Evolutionary conservation across 2,113 vertebrate genomes (phyloP).

Genomic region (Menura novaehollandiae): DNA sequence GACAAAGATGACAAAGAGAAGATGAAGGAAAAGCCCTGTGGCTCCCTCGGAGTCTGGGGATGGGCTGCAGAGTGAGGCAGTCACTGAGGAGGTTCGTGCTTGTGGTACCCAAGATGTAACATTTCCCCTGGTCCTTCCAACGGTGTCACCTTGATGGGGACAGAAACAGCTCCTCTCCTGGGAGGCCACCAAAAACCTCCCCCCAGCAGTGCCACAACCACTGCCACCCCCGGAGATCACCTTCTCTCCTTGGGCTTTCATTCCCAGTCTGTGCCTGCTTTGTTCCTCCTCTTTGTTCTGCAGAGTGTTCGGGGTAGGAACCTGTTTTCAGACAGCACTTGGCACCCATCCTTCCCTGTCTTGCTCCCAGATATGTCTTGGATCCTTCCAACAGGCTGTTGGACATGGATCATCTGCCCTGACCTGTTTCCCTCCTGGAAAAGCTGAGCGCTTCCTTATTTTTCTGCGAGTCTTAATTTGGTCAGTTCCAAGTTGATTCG

Average conservation of each 20-base stretch:
- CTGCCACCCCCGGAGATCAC: background rate
- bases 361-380: background rate
- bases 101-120: too few species aligned
- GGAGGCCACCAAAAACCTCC: background rate
- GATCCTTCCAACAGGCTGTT: background rate
- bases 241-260: background rate
- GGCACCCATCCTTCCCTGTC: background rate
- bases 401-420: background rate
- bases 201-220: too few species aligned
- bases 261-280: background rate
- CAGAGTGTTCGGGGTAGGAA: background rate
- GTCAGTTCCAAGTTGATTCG: background rate
- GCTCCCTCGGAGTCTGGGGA: background rate
- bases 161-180: background rate
- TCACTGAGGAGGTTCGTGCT: background rate
- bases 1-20: background rate
- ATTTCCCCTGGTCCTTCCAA: background rate
- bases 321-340: background rate
- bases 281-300: background rate
- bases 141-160: background rate
- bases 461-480: rapidly evolving
- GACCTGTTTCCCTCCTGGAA: background rate
- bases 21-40: background rate
- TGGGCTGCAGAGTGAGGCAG: background rate
- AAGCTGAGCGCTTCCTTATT: background rate